These are phyloP conservation scores for Dascillus cervinus DNA, from an alignment of 2,888 invertebrate genomes.

Conservation along the genomic window DNA sequence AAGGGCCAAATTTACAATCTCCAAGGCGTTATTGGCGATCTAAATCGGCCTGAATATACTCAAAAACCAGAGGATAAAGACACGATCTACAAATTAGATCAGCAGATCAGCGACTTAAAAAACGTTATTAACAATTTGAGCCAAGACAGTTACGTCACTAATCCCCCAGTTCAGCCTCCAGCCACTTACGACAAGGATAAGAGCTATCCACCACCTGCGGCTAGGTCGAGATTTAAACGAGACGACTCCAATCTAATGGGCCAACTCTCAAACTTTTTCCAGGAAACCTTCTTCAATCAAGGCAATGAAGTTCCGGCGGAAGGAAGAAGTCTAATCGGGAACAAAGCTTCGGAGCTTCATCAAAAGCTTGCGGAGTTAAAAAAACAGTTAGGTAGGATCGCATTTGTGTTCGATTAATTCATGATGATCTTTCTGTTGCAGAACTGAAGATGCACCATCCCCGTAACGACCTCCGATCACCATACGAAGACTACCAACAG, in stretches of 20 bases:
- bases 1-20: conserved; percentile 30
- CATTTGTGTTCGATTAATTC: conserved; percentile 8
- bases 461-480: conserved; percentile 1
- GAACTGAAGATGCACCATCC: background rate
- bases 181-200: background rate
- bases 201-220: background rate
- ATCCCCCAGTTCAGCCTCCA: background rate
- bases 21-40: conserved; percentile 29
- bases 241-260: too few relatives aligned
- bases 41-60: conserved; percentile 28
- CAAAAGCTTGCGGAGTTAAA: conserved; percentile 24
- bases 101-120: conserved; percentile 31
- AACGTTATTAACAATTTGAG: conserved; percentile 21
- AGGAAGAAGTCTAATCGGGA: conserved; percentile 1
- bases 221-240: too few relatives aligned
- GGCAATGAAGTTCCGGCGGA: background rate
- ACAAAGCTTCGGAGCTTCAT: conserved; percentile 17
- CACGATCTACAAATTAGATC: conserved; percentile 27
- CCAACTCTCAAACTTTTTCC: background rate
- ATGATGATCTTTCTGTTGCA: background rate
- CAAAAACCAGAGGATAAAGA: conserved; percentile 30
- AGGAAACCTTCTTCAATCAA: background rate
- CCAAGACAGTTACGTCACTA: background rate
- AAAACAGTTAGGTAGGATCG: conserved; percentile 34
- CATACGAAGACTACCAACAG: background rate